phyloP scores from a whole-genome alignment of 1,140 invertebrate species.

The Drosophila sucinea region DNA sequence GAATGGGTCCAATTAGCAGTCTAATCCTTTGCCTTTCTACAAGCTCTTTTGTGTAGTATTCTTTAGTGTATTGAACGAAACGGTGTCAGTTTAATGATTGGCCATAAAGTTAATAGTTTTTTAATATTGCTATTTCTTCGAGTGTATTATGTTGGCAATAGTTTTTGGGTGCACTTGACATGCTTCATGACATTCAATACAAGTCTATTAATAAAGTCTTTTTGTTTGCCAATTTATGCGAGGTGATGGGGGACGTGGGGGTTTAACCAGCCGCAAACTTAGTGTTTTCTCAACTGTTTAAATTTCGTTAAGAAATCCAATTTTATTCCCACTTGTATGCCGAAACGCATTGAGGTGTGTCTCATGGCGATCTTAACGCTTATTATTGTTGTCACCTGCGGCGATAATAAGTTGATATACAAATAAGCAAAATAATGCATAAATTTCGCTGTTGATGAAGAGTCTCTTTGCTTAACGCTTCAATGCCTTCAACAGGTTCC shows the following conservation, averaged over 20 bases:
- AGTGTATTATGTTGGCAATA: neutral
- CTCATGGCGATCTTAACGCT: constrained; percentile 7
- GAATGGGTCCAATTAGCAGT: too few relatives aligned
- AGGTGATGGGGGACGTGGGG: neutral
- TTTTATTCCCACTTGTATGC: neutral
- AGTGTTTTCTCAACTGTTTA: constrained; percentile 16
- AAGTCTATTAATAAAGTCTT: constrained; percentile 6
- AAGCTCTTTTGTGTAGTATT: too few relatives aligned
- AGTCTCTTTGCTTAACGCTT: constrained; percentile 18
- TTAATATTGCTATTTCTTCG: neutral
- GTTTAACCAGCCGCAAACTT: neutral
- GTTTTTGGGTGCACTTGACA: neutral
- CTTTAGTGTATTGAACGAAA: too few relatives aligned
- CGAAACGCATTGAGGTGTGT: constrained; percentile 16
- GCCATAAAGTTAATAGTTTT: neutral
- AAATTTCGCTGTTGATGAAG: constrained; percentile 1
- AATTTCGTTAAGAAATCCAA: constrained; percentile 13
- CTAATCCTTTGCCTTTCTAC: too few relatives aligned
- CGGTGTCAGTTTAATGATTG: too few relatives aligned
- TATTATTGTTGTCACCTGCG: constrained; percentile 19
- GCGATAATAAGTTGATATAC: constrained; percentile 21
- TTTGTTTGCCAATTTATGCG: neutral
- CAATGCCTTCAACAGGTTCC: constrained; percentile 19
- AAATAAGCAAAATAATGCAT: constrained; percentile 23
- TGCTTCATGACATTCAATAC: constrained; percentile 10